phyloP scores from a whole-genome alignment of 2,888 invertebrate species.

The Diaprepes abbreviatus region DNA sequence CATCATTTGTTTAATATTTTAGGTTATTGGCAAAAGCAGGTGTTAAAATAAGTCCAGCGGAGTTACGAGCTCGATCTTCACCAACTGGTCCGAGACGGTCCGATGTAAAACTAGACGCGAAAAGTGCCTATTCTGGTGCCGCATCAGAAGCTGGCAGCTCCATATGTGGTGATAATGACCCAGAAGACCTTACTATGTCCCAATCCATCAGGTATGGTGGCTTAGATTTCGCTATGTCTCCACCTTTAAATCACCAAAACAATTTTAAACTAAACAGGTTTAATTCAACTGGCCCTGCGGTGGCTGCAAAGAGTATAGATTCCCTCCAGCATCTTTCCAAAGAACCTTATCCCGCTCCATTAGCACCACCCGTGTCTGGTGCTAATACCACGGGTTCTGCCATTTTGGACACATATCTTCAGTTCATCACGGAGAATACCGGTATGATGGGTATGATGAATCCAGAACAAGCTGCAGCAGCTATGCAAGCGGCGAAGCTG shows the following conservation, averaged over 20 bases:
- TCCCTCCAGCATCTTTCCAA: slow-evolving; percentile 74
- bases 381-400: slow-evolving; percentile 78
- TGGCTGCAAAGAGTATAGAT: slow-evolving; percentile 79
- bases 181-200: slow-evolving; percentile 84
- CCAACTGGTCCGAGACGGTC: slow-evolving; percentile 86
- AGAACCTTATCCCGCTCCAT: slow-evolving; percentile 78
- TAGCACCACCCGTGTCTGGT: slow-evolving; percentile 65
- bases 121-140: slow-evolving; percentile 76
- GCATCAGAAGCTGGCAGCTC: slow-evolving; percentile 79
- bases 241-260: slow-evolving; percentile 66
- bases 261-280: slow-evolving; percentile 63
- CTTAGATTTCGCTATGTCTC: slow-evolving; percentile 68
- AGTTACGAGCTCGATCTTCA: slow-evolving; percentile 86
- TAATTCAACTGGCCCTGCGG: slow-evolving; percentile 69
- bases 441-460: slow-evolving; percentile 75
- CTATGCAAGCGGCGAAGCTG: slow-evolving; percentile 80
- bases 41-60: slow-evolving; percentile 88
- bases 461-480: slow-evolving; percentile 72
- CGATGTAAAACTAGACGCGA: slow-evolving; percentile 84
- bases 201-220: slow-evolving; percentile 68
- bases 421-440: slow-evolving; percentile 88
- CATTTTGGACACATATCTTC: slow-evolving; percentile 88
- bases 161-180: slow-evolving; percentile 84
- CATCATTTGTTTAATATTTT: slow-evolving; percentile 47
- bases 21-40: slow-evolving; percentile 89